A percentile compares a stretch with the other conserved stretches of the same genome.
Evolutionary conservation across 2,797 vertebrate genomes (phyloP).

Genomic region (Gymnothorax reevesii): DNA sequence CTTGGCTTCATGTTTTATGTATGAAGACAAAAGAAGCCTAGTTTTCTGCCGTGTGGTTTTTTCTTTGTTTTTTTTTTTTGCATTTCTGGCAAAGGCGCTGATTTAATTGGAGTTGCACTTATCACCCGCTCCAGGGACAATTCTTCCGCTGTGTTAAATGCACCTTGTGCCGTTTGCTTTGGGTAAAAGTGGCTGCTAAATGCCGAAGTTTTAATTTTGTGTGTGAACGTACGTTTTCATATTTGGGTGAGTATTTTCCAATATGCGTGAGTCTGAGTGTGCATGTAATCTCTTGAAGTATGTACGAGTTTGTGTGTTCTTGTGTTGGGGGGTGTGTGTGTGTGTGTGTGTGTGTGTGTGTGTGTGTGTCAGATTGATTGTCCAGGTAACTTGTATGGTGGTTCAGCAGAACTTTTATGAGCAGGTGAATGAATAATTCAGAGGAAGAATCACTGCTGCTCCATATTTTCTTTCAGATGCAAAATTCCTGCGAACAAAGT

Average conservation of each 20-base stretch:
- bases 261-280: not conserved
- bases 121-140: not conserved
- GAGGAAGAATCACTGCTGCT: slow-evolving; percentile 45
- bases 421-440: slow-evolving; percentile 10
- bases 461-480: slow-evolving; percentile 36
- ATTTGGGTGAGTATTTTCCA: too few species aligned
- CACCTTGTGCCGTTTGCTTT: not conserved
- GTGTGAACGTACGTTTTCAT: not conserved
- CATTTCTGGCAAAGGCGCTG: too few species aligned
- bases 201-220: not conserved
- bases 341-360: slow-evolving; percentile 8
- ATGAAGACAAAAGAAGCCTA: not conserved
- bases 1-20: not conserved
- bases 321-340: not conserved
- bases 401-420: slow-evolving; percentile 28
- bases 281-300: not conserved
- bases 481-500: not conserved
- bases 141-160: not conserved
- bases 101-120: too few species aligned
- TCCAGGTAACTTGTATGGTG: not conserved
- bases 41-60: not conserved
- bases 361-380: slow-evolving; percentile 28
- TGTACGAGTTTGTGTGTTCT: not conserved
- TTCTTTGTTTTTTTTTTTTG: too few species aligned
- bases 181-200: not conserved